Conservation (phyloP, 1,140 invertebrate species). For the Aleiodes sp. region DNA sequence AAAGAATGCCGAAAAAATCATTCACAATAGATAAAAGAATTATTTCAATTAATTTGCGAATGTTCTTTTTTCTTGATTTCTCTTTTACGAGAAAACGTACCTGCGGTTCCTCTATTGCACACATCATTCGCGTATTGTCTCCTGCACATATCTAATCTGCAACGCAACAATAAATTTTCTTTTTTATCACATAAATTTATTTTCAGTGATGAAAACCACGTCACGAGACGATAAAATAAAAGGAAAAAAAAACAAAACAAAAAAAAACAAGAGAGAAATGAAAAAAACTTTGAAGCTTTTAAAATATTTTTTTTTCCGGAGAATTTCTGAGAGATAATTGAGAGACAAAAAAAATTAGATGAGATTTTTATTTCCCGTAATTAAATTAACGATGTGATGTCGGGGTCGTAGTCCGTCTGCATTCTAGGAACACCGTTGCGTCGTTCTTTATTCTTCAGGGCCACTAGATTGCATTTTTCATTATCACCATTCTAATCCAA, state of each 20-base stretch:
- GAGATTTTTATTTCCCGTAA: neutral
- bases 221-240: conserved; percentile 49
- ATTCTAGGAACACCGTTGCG: conserved; percentile 31
- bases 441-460: conserved; percentile 24
- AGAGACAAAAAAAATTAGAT: no score
- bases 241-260: neutral
- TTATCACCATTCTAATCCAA: conserved; percentile 31
- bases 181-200: conserved; percentile 53
- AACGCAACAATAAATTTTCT: conserved; percentile 67
- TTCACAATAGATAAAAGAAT: neutral
- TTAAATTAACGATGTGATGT: conserved; percentile 22
- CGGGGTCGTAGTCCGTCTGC: conserved; percentile 18
- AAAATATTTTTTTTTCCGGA: neutral
- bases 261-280: neutral
- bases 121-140: conserved; percentile 91
- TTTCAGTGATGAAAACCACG: conserved; percentile 40
- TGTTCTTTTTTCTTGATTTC: conserved; percentile 21
- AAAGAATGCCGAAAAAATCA: conserved; percentile 10
- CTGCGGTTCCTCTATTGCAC: conserved; percentile 97
- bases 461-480: conserved; percentile 34
- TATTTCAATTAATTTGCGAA: no score
- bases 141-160: conserved; percentile 98
- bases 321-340: no score
- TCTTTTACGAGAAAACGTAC: conserved; percentile 71
- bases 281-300: neutral